Base-by-base conservation (phyloP, 2,888 invertebrate species). In the Tachina grossa region DNA sequence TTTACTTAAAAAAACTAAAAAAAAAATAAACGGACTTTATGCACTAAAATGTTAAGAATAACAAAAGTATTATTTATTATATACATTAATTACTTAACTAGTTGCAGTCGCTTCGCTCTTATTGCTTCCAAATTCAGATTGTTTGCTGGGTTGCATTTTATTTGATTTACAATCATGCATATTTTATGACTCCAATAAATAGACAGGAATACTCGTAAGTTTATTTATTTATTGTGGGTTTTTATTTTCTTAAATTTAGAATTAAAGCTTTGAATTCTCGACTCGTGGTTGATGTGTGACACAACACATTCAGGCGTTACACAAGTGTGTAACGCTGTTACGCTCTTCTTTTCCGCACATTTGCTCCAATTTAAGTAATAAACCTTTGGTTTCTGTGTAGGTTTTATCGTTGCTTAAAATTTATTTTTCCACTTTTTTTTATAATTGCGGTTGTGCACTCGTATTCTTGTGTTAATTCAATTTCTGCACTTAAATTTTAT, bases 371-470 rank as follows among this genome's bases (percentile, higher is more conserved):
- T 63, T 78, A 43, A 22, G 14, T 9, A 45, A 66, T 41, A 55
- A 78, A 59, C 77, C 69, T 43, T 59, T 11, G 51, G 49, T 53
- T 14, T 68, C 5, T 78, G 59, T 69, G 68, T 78, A 43, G 51
- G 77, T 43, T 59, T 65, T 16, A 69, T 22, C 22, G 22, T 22
- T 22, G 22, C 22, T 22, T 22, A 22, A 22, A 22, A 22, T 22
- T 22, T 22, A 2, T 22, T 22, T 22, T 22, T 22, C 1, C 9
- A 11, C 4, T 61, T 59, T 59, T 9, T 59, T 9, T 51, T 16
- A 14, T 39, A 65, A 43, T 57, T 74, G 80, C 49, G 80, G 80
- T 80, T 80, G 49, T 65, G 68, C 69, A 51, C 31, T 31, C 31
- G 31, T 31, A 31, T 31, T 31, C 31, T 78, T 31, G 43, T 19